phyloP scores from a whole-genome alignment of 2,888 invertebrate genomes.

The Opisthograptis luteolata region DNA sequence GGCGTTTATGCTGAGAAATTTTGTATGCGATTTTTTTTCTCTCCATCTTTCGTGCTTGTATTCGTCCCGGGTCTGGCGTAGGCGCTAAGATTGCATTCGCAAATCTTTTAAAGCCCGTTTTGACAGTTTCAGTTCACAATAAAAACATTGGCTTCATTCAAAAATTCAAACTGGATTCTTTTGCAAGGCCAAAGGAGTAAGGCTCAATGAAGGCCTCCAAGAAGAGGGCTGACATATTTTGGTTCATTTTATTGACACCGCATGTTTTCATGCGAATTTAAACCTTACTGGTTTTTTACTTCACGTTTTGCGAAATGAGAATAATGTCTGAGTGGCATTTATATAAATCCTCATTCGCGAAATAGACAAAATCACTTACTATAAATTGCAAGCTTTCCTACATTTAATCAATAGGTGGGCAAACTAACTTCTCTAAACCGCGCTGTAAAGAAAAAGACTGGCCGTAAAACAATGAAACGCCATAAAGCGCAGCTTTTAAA shows the following conservation, averaged over 20 bases:
- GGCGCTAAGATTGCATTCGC: constrained; percentile 46
- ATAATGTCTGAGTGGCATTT: too few relatives aligned
- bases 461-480: constrained; percentile 66
- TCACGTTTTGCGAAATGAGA: too few relatives aligned
- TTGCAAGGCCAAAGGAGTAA: neutral
- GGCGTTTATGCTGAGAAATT: constrained; percentile 84
- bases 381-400: too few relatives aligned
- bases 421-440: constrained; percentile 27
- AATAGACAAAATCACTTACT: too few relatives aligned
- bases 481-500: constrained; percentile 60
- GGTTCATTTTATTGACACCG: neutral
- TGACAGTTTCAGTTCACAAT: constrained; percentile 19
- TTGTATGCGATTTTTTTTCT: constrained; percentile 73
- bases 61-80: constrained; percentile 48
- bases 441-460: constrained; percentile 39
- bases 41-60: constrained; percentile 60
- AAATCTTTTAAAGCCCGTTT: constrained; percentile 20
- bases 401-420: constrained; percentile 13
- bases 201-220: too few relatives aligned
- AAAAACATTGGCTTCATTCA: constrained; percentile 15
- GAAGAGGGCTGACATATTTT: too few relatives aligned
- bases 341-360: too few relatives aligned
- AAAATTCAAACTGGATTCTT: neutral
- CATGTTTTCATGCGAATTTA: neutral
- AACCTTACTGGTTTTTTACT: neutral